Evolutionary conservation across 2,888 invertebrate species (phyloP).

Genomic region (Pardosa pseudoannulata): DNA sequence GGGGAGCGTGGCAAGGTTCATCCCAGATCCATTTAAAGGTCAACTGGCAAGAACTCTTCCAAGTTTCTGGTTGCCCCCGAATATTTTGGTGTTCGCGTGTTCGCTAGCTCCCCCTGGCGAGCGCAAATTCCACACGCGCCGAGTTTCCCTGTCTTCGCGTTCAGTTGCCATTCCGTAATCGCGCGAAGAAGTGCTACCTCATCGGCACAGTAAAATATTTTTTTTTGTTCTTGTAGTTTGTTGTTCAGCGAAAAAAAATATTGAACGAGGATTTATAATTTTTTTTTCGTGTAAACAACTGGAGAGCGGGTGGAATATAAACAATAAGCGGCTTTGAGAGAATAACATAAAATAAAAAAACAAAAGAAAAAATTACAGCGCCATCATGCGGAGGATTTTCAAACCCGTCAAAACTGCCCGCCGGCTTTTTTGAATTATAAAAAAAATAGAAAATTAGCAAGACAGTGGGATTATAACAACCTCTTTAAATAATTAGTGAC

Average conservation of each 20-base stretch:
- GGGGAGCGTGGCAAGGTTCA: background rate
- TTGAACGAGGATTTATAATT: background rate
- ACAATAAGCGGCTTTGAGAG: slow-evolving; percentile 2
- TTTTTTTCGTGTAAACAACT: too few relatives aligned
- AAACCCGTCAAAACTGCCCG: background rate
- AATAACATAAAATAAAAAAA: background rate
- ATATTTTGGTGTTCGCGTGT: background rate
- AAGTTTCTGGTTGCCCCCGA: background rate
- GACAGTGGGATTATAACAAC: background rate
- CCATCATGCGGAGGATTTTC: slow-evolving; percentile 50
- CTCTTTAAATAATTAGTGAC: slow-evolving; percentile 8
- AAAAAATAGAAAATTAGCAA: too few relatives aligned
- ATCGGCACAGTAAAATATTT: background rate
- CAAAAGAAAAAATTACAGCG: slow-evolving; percentile 18
- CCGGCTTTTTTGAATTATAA: slow-evolving; percentile 8
- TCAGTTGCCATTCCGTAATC: slow-evolving; percentile 42
- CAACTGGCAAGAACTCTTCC: background rate
- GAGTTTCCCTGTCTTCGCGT: slow-evolving; percentile 29
- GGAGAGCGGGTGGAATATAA: slow-evolving; percentile 1
- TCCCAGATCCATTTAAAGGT: slow-evolving; percentile 12
- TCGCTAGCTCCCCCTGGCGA: slow-evolving; percentile 43
- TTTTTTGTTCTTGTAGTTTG: too few relatives aligned
- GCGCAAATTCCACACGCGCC: slow-evolving; percentile 40
- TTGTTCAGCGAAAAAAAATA: background rate
- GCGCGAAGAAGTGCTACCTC: background rate